phyloP scores from a whole-genome alignment of 2,797 vertebrate species.

The Xiphophorus birchmanni region DNA sequence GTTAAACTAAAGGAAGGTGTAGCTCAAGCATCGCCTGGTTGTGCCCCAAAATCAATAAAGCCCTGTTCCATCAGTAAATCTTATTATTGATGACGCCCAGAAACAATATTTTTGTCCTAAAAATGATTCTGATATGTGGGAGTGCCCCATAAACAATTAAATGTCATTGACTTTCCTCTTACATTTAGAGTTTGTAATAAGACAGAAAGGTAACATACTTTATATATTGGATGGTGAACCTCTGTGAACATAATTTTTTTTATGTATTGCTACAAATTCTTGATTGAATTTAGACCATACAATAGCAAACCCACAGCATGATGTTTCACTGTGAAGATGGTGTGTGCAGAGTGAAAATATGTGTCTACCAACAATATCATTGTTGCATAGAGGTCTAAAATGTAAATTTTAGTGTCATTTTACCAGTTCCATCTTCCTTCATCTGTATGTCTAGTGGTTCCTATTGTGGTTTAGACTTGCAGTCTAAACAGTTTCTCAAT shows the following conservation, averaged over 20 bases:
- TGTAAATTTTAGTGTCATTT: not conserved
- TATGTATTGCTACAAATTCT: not conserved
- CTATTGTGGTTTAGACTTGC: conserved; percentile 16
- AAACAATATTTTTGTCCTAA: not conserved
- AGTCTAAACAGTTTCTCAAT: conserved; percentile 30
- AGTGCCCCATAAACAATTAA: not conserved
- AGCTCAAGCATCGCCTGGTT: not conserved
- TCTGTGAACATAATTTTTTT: not conserved
- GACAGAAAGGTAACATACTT: not conserved
- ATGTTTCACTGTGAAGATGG: not conserved
- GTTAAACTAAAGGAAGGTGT: not conserved
- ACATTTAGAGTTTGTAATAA: not conserved
- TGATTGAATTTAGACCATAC: not conserved
- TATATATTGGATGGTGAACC: not conserved
- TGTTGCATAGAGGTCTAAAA: not conserved
- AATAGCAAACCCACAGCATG: not conserved
- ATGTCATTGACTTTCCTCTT: not conserved
- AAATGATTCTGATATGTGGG: not conserved
- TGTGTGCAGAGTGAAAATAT: not conserved
- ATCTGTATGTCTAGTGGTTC: not conserved
- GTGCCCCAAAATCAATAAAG: not conserved
- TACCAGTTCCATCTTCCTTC: not conserved
- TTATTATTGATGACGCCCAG: too few species aligned
- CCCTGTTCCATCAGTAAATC: too few species aligned
- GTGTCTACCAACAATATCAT: not conserved